A percentile compares a stretch with the other conserved stretches of the same genome.
Conservation (phyloP, 2,888 invertebrate species). For the Acheta domesticus region DNA sequence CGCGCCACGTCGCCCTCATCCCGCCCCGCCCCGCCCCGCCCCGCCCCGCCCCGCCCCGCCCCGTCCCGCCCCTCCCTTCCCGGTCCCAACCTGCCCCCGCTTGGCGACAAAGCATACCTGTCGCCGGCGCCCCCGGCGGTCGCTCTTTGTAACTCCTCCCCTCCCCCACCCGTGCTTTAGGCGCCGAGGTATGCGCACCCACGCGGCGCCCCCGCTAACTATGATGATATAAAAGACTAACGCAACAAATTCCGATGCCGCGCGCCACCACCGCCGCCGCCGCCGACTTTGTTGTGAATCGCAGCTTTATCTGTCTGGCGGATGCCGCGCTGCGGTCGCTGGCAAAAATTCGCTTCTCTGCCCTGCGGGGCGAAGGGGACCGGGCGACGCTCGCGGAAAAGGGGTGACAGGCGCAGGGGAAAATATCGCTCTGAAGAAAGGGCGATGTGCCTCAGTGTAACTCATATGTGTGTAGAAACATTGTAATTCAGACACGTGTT, state of each 20-base stretch:
- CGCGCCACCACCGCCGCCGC: neutral
- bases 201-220: neutral
- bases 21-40: neutral
- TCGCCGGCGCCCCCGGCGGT: too few species aligned
- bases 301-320: neutral
- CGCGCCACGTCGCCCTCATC: neutral
- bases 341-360: too few species aligned
- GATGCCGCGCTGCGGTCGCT: neutral
- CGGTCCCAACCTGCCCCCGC: too few species aligned
- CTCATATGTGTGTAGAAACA: too few species aligned
- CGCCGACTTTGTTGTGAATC: slow-evolving; percentile 11
- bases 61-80: neutral
- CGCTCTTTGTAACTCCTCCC: neutral
- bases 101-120: too few species aligned
- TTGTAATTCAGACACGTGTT: too few species aligned
- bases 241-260: slow-evolving; percentile 5
- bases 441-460: too few species aligned
- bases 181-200: neutral
- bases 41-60: neutral
- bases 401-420: too few species aligned
- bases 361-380: too few species aligned
- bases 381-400: too few species aligned
- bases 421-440: too few species aligned
- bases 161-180: neutral
- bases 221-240: neutral